phyloP scores from a whole-genome alignment of 1,140 invertebrate genomes.

The Octopus bimaculoides region DNA sequence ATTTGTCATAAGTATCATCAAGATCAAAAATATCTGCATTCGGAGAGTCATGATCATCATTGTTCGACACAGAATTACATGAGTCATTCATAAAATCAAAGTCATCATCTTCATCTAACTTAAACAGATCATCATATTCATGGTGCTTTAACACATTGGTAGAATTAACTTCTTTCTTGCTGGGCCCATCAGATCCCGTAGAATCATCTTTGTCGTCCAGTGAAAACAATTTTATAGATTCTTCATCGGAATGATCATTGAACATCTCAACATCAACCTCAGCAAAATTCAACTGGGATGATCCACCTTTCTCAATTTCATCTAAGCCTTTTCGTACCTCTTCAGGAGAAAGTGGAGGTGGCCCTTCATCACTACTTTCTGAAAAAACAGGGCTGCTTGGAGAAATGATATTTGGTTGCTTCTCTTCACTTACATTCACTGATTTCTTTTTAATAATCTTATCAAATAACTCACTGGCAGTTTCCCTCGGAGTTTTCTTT shows the following conservation, averaged over 20 bases:
- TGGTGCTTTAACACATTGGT: not conserved
- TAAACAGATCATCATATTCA: not conserved
- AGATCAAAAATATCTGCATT: not conserved
- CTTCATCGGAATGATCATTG: not conserved
- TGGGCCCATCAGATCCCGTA: not conserved
- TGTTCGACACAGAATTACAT: conserved; percentile 1
- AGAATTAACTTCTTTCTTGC: not conserved
- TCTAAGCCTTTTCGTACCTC: not conserved
- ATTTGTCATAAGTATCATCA: conserved; percentile 1
- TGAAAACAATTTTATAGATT: conserved; percentile 3
- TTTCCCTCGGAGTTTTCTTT: not conserved
- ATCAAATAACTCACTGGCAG: conserved; percentile 7
- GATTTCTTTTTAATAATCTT: conserved; percentile 9
- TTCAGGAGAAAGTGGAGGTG: conserved; percentile 5
- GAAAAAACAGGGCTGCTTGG: not conserved
- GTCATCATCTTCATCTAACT: not conserved
- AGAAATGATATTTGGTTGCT: conserved; percentile 7
- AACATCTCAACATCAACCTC: conserved; percentile 9
- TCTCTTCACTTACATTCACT: not conserved
- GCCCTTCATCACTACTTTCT: not conserved
- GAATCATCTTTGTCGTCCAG: conserved; percentile 5
- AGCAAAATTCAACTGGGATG: not conserved
- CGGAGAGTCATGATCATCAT: not conserved
- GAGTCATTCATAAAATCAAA: not conserved
- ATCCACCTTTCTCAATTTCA: not conserved